Evolutionary conservation across 2,797 vertebrate genomes (phyloP).

Genomic region (Girardinus metallicus): DNA sequence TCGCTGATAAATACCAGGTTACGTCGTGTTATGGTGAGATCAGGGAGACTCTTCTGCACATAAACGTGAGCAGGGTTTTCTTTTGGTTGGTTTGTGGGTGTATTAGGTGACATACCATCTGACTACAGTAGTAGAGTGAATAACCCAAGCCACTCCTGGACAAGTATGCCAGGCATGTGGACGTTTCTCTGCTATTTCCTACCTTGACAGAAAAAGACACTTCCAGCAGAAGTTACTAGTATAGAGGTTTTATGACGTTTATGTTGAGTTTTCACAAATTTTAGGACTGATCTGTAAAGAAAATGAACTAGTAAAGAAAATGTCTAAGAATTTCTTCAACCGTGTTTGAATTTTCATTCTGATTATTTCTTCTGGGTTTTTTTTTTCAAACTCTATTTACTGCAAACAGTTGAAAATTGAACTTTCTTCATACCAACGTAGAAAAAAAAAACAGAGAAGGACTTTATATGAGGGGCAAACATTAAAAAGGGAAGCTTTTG

Average conservation of each 20-base stretch:
- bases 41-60: background rate
- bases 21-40: background rate
- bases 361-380: background rate
- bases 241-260: background rate
- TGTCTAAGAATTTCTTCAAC: background rate
- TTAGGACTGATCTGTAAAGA: background rate
- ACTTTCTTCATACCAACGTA: background rate
- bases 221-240: background rate
- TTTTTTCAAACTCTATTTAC: background rate
- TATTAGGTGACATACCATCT: background rate
- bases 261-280: background rate
- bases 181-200: background rate
- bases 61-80: background rate
- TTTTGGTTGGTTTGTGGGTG: background rate
- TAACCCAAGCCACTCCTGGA: constrained; percentile 7
- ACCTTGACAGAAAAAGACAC: background rate
- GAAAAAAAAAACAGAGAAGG: background rate
- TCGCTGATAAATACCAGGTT: background rate
- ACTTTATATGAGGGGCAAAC: background rate
- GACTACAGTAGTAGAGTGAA: background rate
- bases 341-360: background rate
- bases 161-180: background rate
- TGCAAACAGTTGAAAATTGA: background rate
- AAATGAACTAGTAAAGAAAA: background rate
- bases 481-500: background rate